Evolutionary conservation across 2,113 vertebrate species (phyloP).

Genomic region (Catharus minimus): DNA sequence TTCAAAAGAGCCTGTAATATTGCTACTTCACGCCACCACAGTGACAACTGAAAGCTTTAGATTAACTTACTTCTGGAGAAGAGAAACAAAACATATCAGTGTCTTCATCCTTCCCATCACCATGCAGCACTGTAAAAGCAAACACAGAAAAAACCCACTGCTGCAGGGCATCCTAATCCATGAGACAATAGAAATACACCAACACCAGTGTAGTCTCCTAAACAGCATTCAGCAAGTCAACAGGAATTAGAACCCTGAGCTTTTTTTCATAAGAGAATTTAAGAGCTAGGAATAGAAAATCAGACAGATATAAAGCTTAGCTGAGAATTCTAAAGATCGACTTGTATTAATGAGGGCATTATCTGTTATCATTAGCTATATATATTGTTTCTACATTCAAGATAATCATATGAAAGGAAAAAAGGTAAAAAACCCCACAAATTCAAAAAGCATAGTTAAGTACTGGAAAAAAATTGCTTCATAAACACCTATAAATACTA

Average conservation of each 20-base stretch:
- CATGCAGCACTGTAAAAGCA: background rate
- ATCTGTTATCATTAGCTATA: background rate
- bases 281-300: background rate
- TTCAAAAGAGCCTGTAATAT: rapidly evolving
- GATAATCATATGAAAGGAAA: background rate
- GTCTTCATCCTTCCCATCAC: background rate
- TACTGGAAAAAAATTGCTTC: background rate
- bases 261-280: background rate
- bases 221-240: rapidly evolving
- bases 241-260: background rate
- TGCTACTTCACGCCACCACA: background rate
- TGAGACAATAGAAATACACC: rapidly evolving
- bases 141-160: background rate
- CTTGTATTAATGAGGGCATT: background rate
- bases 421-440: rapidly evolving
- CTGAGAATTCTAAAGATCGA: background rate
- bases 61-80: constrained; percentile 5
- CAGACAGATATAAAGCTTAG: background rate
- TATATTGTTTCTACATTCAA: background rate
- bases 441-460: background rate
- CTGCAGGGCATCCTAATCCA: background rate
- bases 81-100: background rate
- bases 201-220: rapidly evolving
- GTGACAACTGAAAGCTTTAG: background rate
- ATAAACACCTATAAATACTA: background rate